These are phyloP conservation scores for Flexamia atlantica DNA, from an alignment of 2,888 invertebrate species.

Conservation along the genomic window DNA sequence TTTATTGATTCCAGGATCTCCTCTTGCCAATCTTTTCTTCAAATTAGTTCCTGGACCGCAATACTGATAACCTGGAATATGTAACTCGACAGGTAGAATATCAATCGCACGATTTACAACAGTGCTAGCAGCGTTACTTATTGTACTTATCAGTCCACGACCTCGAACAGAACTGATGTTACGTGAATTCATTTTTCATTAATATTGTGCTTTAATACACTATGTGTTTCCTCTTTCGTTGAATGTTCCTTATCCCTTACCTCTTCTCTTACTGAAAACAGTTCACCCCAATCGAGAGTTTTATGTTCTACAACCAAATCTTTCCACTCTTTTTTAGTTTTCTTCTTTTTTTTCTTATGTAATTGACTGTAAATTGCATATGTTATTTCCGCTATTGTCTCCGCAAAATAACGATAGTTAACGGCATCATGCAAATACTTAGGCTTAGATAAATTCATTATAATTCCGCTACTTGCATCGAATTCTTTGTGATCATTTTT, in stretches of 20 bases:
- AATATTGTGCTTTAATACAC: background rate
- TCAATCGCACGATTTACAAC: background rate
- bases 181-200: background rate
- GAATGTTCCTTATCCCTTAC: background rate
- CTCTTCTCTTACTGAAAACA: background rate
- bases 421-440: background rate
- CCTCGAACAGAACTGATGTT: background rate
- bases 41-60: too few relatives aligned
- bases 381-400: background rate
- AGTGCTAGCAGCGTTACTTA: background rate
- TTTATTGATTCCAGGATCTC: too few relatives aligned
- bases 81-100: too few relatives aligned
- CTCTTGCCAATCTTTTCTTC: too few relatives aligned
- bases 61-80: too few relatives aligned
- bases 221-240: background rate
- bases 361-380: conserved; percentile 10
- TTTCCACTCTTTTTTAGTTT: background rate
- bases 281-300: background rate
- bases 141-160: background rate
- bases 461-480: background rate
- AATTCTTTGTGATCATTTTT: background rate
- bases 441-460: background rate
- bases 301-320: background rate
- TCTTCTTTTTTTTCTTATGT: conserved; percentile 5
- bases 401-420: background rate